Evolutionary conservation across 2,797 vertebrate genomes (phyloP).

Genomic region (Glyptemys insculpta): DNA sequence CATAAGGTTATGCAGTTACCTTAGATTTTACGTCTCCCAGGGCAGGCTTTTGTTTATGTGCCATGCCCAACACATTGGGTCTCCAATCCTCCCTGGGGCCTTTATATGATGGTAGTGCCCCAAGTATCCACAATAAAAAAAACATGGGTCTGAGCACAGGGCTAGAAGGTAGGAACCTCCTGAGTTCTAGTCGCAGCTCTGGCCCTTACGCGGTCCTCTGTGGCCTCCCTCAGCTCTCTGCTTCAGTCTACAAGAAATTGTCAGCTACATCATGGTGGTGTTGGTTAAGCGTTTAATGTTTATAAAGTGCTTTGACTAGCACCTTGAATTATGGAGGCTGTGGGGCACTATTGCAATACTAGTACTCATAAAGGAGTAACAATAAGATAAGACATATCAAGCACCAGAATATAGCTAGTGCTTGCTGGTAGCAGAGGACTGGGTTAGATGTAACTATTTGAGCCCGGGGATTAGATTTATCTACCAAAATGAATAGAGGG

Average conservation of each 20-base stretch:
- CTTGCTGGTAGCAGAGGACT: background rate
- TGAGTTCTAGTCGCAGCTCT: background rate
- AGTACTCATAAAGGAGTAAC: background rate
- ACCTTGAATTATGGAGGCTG: background rate
- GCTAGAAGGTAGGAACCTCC: background rate
- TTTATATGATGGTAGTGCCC: too few relatives aligned
- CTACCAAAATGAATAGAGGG: background rate
- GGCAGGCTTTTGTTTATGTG: background rate
- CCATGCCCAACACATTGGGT: background rate
- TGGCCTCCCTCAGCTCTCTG: background rate
- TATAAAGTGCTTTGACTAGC: background rate
- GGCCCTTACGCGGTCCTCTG: background rate
- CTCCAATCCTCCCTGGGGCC: background rate
- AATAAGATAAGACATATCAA: background rate
- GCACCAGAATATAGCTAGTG: rapidly evolving
- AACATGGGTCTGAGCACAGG: background rate
- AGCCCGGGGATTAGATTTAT: rapidly evolving
- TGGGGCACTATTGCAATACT: background rate
- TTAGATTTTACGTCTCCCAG: background rate
- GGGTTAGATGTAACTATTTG: background rate
- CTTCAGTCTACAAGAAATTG: background rate
- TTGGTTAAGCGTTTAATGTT: background rate
- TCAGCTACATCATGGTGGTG: background rate
- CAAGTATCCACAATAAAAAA: background rate
- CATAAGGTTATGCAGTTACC: background rate